Percentiles rank a stretch among this genome's conserved stretches.
Evolutionary conservation across 2,888 invertebrate species (phyloP).

Genomic region (Pachliopta kotzebuea): DNA sequence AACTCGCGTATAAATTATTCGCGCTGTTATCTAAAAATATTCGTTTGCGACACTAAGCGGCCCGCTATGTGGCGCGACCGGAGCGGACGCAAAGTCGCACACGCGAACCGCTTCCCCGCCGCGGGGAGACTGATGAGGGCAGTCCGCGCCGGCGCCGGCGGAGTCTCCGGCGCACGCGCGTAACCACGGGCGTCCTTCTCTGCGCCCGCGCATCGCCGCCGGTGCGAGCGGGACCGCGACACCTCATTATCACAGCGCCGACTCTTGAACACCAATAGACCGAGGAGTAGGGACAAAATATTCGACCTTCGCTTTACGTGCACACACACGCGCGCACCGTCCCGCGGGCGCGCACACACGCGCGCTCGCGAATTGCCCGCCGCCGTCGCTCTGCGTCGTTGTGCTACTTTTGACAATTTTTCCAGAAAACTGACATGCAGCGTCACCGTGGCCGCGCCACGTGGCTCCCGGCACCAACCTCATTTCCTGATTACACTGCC

Average conservation of each 20-base stretch:
- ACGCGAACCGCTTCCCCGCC: conserved; percentile 76
- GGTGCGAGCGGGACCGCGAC: conserved; percentile 67
- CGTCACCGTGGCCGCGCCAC: conserved; percentile 61
- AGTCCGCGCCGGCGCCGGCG: conserved; percentile 75
- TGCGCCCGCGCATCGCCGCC: conserved; percentile 39
- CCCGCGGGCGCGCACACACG: conserved; percentile 60
- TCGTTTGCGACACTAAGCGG: conserved; percentile 67
- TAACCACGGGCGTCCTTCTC: conserved; percentile 66
- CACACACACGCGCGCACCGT: conserved; percentile 62
- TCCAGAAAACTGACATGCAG: conserved; percentile 77
- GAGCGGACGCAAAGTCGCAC: conserved; percentile 65
- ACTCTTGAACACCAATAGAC: conserved; percentile 79
- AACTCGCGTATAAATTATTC: conserved; percentile 77
- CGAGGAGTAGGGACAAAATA: conserved; percentile 78
- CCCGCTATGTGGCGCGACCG: conserved; percentile 56
- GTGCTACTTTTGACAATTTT: conserved; percentile 78
- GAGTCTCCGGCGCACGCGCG: conserved; percentile 74
- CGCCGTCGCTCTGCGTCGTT: conserved; percentile 55
- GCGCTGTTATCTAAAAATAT: conserved; percentile 80
- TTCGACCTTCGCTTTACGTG: conserved; percentile 79
- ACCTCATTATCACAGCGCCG: conserved; percentile 74
- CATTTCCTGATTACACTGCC: conserved; percentile 7
- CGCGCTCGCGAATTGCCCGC: conserved; percentile 49
- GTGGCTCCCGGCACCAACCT: conserved; percentile 36
- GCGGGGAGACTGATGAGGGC: conserved; percentile 80